Evolutionary conservation across 2,113 vertebrate genomes (phyloP), one percentile per base, ranked within the genome.

Genomic region (Nerophis ophidion): DNA sequence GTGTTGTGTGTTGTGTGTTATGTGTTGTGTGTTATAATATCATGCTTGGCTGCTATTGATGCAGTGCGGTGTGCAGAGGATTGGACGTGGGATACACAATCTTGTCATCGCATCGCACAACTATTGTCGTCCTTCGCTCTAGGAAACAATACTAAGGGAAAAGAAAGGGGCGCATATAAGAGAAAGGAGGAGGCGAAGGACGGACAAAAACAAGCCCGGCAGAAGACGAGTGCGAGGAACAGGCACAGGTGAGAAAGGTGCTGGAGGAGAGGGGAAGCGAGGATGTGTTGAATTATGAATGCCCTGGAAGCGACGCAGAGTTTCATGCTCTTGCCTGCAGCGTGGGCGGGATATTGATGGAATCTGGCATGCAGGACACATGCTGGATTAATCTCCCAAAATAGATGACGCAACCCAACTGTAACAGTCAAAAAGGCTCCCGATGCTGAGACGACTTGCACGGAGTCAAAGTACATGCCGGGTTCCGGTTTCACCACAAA

Each of bases 201-300:
- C 3, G 38, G 38, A 40, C 38, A 10, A 65, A 48, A 59, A 53
- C 53, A 56, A 58, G 48, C 52, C 36, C 54, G 48, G 45, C 48
- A 57, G 55, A 60, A 17, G 70, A 62, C 54, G 60, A 62, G 57
- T 19, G 53, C 0, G 42, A 64, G 57, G 57, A 55, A 64, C 61
- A 67, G 65, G 54, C 63, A 34, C 65, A 77, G 73, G 77, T 61
- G 67, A 74, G 72, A 61, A 62, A 9, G 36, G 35, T 16, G 57
- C 5, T 68, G 50, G 65, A 76, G 48, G 57, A 70, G 40, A n/a
- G 56, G 33, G 33, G 53, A 59, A 38, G 52, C 56, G 10, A 40
- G 38, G 65, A 49, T 68, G 57, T 81, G 68, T 71, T 85, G 72
- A 87, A 87, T 87, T 81, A 85, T 87, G 71, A 85, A 85, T 87